A percentile compares a stretch with the other conserved stretches of the same genome.
Conservation (phyloP, 92 coral and sea anemone genomes). For the Siderastrea radians region DNA sequence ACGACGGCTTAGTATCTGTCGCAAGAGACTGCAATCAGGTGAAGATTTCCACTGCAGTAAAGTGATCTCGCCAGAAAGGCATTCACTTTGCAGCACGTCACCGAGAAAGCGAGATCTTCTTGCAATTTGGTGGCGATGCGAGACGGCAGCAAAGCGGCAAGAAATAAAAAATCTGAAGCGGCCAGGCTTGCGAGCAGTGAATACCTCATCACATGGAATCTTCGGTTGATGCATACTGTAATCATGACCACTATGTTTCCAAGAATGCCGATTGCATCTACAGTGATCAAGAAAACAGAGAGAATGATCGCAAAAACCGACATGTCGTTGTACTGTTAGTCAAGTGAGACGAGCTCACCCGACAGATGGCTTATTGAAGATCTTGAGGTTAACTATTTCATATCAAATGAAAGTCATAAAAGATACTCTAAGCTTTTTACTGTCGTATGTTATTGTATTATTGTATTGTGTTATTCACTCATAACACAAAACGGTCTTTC, state of each 20-base stretch:
- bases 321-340: not conserved
- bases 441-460: too few species aligned
- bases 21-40: not conserved
- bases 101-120: not conserved
- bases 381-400: too few species aligned
- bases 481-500: too few species aligned
- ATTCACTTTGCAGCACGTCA: not conserved
- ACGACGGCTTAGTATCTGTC: slow-evolving; percentile 11
- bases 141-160: not conserved
- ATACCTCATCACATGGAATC: not conserved
- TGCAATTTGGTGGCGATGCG: not conserved
- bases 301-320: not conserved
- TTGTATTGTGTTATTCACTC: too few species aligned
- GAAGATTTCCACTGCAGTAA: not conserved
- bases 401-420: too few species aligned
- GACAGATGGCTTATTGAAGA: too few species aligned
- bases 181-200: slow-evolving; percentile 7
- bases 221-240: not conserved
- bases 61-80: not conserved
- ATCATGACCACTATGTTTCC: not conserved
- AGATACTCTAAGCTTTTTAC: too few species aligned
- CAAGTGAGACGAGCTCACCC: too few species aligned
- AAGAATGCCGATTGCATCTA: not conserved
- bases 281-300: not conserved
- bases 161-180: not conserved